Conservation (phyloP, 2,113 vertebrate species). For the Alethe diademata region DNA sequence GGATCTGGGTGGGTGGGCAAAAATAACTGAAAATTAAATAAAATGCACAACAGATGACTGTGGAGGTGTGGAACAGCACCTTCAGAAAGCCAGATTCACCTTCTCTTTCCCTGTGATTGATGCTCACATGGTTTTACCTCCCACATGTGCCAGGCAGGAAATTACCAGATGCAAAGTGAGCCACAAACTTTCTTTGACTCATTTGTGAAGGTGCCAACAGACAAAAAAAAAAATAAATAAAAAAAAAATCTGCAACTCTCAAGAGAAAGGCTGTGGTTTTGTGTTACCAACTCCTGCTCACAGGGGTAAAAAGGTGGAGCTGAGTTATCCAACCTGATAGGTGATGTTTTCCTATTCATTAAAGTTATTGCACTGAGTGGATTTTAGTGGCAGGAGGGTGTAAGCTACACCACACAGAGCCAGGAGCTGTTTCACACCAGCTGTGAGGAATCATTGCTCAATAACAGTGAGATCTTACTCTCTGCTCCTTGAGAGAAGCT, state of each 20-base stretch:
- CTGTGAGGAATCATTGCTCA: background rate
- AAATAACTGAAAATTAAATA: background rate
- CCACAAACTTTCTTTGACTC: background rate
- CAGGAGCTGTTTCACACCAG: background rate
- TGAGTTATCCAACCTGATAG: background rate
- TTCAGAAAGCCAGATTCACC: conserved; percentile 14
- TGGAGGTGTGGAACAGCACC: background rate
- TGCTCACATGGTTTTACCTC: background rate
- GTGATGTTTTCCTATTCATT: background rate
- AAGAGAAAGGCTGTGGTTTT: background rate
- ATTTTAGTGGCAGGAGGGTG: background rate
- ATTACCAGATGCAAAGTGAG: conserved; percentile 19
- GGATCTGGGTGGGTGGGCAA: background rate
- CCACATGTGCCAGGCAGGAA: conserved; percentile 3
- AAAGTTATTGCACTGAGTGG: background rate
- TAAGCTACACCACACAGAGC: background rate
- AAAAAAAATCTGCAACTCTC: background rate
- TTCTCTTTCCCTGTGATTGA: background rate
- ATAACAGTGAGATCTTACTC: background rate
- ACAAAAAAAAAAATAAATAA: background rate
- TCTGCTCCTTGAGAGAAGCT: background rate
- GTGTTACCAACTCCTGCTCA: background rate
- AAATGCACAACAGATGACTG: background rate
- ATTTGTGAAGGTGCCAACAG: background rate
- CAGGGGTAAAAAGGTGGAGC: background rate